These are phyloP conservation scores for Pammene aurita DNA, from an alignment of 2,888 invertebrate species.

Conservation along the genomic window DNA sequence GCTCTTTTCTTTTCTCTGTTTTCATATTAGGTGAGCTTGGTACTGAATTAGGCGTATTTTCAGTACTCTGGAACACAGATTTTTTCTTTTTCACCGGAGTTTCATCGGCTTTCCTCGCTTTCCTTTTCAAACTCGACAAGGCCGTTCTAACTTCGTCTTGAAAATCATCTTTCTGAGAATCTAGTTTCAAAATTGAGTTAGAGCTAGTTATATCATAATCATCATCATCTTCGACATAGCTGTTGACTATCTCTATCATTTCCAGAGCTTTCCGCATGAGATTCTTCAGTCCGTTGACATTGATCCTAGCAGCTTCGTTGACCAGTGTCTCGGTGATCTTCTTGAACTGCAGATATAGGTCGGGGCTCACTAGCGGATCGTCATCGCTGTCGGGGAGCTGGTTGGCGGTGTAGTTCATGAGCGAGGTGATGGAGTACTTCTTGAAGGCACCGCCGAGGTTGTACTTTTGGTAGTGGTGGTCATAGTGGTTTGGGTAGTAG, in stretches of 20 bases:
- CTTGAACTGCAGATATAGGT: constrained; percentile 60
- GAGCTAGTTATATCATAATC: constrained; percentile 20
- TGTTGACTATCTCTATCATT: constrained; percentile 58
- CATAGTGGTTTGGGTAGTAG: constrained; percentile 60
- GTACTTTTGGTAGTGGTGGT: constrained; percentile 52
- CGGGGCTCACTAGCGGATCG: constrained; percentile 29
- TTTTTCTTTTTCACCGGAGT: background rate
- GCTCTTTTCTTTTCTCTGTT: background rate
- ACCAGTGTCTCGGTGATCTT: constrained; percentile 57
- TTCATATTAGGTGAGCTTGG: background rate
- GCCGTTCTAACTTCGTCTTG: constrained; percentile 18
- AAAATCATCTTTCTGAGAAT: constrained; percentile 3
- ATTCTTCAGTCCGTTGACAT: constrained; percentile 51
- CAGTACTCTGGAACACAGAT: constrained; percentile 30
- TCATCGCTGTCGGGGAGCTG: constrained; percentile 43
- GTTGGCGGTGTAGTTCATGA: constrained; percentile 46
- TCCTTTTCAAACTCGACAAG: constrained; percentile 9
- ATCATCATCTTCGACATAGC: constrained; percentile 48
- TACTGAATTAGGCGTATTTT: constrained; percentile 25
- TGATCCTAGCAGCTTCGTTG: constrained; percentile 53
- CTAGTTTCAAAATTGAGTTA: background rate
- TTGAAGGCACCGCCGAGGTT: constrained; percentile 49
- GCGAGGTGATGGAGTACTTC: constrained; percentile 52
- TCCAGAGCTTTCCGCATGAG: constrained; percentile 60
- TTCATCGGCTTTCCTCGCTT: background rate